These are phyloP conservation scores for Stomatorhinus walkeri DNA, from an alignment of 2,797 vertebrate genomes.

Conservation along the genomic window DNA sequence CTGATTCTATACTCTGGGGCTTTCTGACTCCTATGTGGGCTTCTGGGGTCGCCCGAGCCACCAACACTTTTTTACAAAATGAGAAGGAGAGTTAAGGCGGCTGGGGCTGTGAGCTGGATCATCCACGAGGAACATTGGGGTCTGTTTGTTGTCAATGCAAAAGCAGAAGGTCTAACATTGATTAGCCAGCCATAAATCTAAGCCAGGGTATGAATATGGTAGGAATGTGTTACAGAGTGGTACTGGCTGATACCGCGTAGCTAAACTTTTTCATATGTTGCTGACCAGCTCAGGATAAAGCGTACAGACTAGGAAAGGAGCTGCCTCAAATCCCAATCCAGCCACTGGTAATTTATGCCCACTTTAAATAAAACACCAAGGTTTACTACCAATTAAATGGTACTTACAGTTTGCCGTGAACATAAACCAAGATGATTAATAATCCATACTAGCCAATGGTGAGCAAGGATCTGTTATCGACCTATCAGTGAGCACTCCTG, in stretches of 20 bases:
- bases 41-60: conserved; percentile 74
- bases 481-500: conserved; percentile 50
- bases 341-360: conserved; percentile 77
- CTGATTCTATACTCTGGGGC: conserved; percentile 82
- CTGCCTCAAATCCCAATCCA: conserved; percentile 70
- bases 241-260: conserved; percentile 80
- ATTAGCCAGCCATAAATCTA: conserved; percentile 66
- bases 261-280: conserved; percentile 62
- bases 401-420: conserved; percentile 71
- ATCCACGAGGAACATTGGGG: background rate
- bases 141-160: conserved; percentile 47
- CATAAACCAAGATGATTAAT: conserved; percentile 71
- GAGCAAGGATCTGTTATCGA: background rate
- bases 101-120: conserved; percentile 41
- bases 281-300: conserved; percentile 52
- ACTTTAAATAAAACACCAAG: conserved; percentile 74
- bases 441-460: background rate
- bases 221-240: conserved; percentile 60
- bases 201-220: conserved; percentile 37
- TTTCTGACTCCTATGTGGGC: conserved; percentile 81
- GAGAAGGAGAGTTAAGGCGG: conserved; percentile 88
- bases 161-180: conserved; percentile 55
- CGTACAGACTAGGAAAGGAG: background rate
- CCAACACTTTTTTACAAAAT: conserved; percentile 98
- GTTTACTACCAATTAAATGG: conserved; percentile 93